These are phyloP conservation scores for Atta colombica DNA, from an alignment of 1,140 invertebrate species.

Conservation along the genomic window DNA sequence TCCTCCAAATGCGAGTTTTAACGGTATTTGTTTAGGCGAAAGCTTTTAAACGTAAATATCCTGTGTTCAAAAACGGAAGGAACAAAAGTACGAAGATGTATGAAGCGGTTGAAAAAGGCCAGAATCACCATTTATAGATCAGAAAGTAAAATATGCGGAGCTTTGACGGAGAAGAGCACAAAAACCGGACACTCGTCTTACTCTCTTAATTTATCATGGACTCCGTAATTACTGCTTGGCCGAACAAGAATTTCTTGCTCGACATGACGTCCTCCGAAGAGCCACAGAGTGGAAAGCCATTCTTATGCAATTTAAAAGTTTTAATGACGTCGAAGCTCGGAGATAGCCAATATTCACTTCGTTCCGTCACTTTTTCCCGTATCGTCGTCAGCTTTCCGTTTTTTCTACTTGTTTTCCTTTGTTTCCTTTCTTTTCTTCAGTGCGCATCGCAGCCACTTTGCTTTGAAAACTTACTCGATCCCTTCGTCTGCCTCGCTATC, in stretches of 20 bases:
- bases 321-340: slow-evolving; percentile 84
- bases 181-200: slow-evolving; percentile 44
- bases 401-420: neutral
- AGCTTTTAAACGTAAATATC: slow-evolving; percentile 27
- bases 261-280: slow-evolving; percentile 68
- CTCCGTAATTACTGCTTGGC: slow-evolving; percentile 76
- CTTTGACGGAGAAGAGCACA: slow-evolving; percentile 10
- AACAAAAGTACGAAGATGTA: neutral
- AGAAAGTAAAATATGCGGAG: slow-evolving; percentile 52
- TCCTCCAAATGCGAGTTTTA: slow-evolving; percentile 12
- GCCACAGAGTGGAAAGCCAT: slow-evolving; percentile 77
- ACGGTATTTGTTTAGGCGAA: slow-evolving; percentile 1
- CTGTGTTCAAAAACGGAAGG: neutral
- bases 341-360: slow-evolving; percentile 85
- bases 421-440: slow-evolving; percentile 62
- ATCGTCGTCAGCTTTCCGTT: slow-evolving; percentile 64
- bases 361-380: slow-evolving; percentile 83
- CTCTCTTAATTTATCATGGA: slow-evolving; percentile 77
- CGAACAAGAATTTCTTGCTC: slow-evolving; percentile 74
- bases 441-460: slow-evolving; percentile 37
- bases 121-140: slow-evolving; percentile 52
- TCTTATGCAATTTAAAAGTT: slow-evolving; percentile 87
- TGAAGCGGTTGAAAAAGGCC: slow-evolving; percentile 10
- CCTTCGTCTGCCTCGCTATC: slow-evolving; percentile 4
- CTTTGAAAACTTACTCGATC: slow-evolving; percentile 36